A percentile compares a stretch with the other conserved stretches of the same genome.
Evolutionary conservation across 2,797 vertebrate genomes (phyloP).

Genomic region (Pristis pectinata): DNA sequence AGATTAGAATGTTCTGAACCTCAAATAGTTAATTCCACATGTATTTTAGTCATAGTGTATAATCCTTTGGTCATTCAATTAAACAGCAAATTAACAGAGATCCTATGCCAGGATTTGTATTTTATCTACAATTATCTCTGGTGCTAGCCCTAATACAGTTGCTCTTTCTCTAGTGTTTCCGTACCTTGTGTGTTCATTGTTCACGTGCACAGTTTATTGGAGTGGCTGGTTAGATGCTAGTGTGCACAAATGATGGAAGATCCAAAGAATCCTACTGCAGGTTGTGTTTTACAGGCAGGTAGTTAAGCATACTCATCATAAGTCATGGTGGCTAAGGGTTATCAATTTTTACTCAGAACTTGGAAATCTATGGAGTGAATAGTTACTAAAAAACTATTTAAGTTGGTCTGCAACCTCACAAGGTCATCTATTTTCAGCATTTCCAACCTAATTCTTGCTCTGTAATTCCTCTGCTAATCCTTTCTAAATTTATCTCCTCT

Average conservation of each 20-base stretch:
- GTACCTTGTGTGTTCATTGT: neutral
- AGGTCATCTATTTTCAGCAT: neutral
- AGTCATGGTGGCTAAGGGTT: neutral
- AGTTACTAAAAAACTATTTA: neutral
- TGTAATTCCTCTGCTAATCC: neutral
- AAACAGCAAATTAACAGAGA: neutral
- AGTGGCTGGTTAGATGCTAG: neutral
- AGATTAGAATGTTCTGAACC: neutral
- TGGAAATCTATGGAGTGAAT: neutral
- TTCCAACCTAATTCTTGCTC: neutral
- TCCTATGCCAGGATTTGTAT: neutral
- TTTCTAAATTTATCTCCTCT: neutral
- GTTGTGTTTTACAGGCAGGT: neutral
- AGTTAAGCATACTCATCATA: neutral
- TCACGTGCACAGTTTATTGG: neutral
- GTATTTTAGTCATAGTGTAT: neutral
- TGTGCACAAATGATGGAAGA: neutral
- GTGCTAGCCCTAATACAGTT: neutral
- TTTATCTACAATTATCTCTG: neutral
- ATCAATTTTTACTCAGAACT: neutral
- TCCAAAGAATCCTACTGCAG: neutral
- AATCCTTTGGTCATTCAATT: neutral
- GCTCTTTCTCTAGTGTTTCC: neutral
- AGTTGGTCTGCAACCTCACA: neutral
- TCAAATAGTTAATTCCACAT: neutral